Evolutionary conservation across 2,113 vertebrate genomes (phyloP).

Genomic region (Neopipo cinnamomea): DNA sequence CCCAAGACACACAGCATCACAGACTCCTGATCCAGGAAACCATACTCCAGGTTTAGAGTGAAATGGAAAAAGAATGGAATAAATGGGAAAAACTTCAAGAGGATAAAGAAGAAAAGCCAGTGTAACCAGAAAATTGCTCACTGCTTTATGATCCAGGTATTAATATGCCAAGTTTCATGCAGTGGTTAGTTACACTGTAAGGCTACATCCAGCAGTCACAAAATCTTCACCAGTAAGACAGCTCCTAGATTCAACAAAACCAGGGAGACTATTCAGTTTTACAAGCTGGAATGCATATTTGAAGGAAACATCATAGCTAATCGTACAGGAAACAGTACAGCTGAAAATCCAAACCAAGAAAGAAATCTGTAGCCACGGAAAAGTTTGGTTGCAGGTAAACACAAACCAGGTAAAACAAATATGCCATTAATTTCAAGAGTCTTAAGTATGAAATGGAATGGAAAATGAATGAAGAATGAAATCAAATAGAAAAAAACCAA

Average conservation of each 20-base stretch:
- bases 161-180: background rate
- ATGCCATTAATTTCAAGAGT: background rate
- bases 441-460: background rate
- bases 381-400: background rate
- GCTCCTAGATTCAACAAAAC: background rate
- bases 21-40: background rate
- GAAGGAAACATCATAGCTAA: background rate
- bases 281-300: background rate
- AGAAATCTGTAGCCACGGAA: background rate
- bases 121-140: background rate
- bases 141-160: background rate
- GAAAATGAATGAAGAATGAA: background rate
- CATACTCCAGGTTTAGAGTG: background rate
- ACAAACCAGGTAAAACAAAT: background rate
- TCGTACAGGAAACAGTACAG: fast-evolving
- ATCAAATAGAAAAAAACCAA: background rate
- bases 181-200: background rate
- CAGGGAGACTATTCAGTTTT: background rate
- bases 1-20: fast-evolving
- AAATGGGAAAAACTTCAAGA: background rate
- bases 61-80: background rate
- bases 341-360: background rate
- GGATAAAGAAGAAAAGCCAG: background rate
- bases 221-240: background rate
- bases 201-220: background rate